phyloP scores from a whole-genome alignment of 2,797 vertebrate genomes.

The Xenops minutus region DNA sequence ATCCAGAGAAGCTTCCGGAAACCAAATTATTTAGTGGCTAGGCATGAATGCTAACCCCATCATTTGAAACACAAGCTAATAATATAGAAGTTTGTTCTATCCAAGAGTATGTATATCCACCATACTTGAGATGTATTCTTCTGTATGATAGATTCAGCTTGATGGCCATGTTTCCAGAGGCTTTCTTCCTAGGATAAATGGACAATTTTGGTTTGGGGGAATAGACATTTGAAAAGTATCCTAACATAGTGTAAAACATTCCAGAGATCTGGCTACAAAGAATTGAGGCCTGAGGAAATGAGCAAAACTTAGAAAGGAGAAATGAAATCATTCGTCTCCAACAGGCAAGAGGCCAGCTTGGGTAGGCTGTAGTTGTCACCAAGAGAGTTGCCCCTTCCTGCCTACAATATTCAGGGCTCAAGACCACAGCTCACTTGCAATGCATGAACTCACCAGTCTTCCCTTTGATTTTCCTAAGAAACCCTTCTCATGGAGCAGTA shows the following conservation, averaged over 20 bases:
- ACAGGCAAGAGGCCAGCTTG: background rate
- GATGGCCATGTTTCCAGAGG: conserved; percentile 3
- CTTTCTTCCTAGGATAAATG: conserved; percentile 2
- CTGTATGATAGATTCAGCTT: background rate
- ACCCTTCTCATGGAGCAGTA: background rate
- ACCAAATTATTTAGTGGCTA: conserved; percentile 5
- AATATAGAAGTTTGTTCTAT: background rate
- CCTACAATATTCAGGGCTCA: background rate
- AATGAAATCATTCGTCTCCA: conserved; percentile 21
- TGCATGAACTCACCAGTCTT: background rate
- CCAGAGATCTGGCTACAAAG: background rate
- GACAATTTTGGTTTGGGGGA: conserved; percentile 20
- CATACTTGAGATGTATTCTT: background rate
- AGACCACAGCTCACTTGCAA: background rate
- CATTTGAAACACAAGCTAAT: conserved; percentile 41
- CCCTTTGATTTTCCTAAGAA: background rate
- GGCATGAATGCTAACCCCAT: background rate
- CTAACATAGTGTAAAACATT: background rate
- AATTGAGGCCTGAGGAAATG: background rate
- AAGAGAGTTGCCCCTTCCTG: background rate
- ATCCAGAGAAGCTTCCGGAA: conserved; percentile 39
- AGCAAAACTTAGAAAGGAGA: background rate
- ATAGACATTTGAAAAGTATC: conserved; percentile 54
- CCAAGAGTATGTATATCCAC: background rate
- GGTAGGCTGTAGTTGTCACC: background rate